Percentiles rank a stretch among this genome's conserved stretches.
These are phyloP conservation scores for Lutjanus erythropterus DNA, from an alignment of 2,113 vertebrate species.

Conservation along the genomic window DNA sequence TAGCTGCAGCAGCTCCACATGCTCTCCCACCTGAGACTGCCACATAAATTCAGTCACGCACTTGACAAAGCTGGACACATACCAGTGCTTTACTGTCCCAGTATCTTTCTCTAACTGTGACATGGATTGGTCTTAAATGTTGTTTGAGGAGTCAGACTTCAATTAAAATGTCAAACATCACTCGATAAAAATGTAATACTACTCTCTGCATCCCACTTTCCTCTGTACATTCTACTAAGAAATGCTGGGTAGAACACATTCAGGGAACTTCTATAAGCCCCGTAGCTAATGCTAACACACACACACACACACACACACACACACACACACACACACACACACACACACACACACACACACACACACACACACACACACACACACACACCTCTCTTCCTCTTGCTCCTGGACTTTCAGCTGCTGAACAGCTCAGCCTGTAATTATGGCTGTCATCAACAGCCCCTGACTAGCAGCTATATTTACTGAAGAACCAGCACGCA, in stretches of 20 bases:
- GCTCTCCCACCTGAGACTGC: neutral
- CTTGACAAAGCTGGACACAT: neutral
- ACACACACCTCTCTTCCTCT: slow-evolving; percentile 17
- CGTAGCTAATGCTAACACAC: slow-evolving; percentile 31
- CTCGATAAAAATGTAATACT: neutral
- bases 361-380: slow-evolving; percentile 27
- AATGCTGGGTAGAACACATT: slow-evolving; percentile 16
- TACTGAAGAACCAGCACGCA: slow-evolving; percentile 60
- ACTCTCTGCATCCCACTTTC: neutral
- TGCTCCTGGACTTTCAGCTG: slow-evolving; percentile 77
- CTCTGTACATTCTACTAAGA: slow-evolving; percentile 5
- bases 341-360: slow-evolving; percentile 27
- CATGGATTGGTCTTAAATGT: neutral
- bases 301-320: slow-evolving; percentile 24
- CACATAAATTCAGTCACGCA: neutral
- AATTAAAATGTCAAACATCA: neutral
- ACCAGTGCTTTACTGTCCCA: neutral
- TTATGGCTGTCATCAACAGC: slow-evolving; percentile 84
- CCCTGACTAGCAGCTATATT: slow-evolving; percentile 82
- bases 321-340: slow-evolving; percentile 18
- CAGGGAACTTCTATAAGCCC: slow-evolving; percentile 47
- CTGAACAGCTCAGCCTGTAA: slow-evolving; percentile 80
- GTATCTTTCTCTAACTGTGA: neutral
- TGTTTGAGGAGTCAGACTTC: neutral
- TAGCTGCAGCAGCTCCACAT: neutral